Evolutionary conservation across 1,140 invertebrate genomes (phyloP), one percentile per base, ranked within the genome.

Genomic region (Papilio polyxenes): DNA sequence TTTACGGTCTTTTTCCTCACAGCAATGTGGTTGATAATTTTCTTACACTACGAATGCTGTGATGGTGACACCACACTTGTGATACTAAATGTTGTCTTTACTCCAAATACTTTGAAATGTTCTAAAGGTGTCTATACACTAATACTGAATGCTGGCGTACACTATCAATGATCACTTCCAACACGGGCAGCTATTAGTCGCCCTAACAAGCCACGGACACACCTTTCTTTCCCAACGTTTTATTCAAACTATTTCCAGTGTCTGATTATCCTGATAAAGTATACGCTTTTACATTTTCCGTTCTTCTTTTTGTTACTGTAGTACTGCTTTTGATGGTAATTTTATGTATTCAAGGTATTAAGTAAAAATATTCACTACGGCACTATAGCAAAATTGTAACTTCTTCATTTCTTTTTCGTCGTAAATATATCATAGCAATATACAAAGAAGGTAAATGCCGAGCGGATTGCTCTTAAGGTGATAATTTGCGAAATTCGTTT

Each of bases 151-250:
- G 23, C n/a, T 10, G 37, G 76, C 9, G 78, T 80, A 40, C 17
- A 48, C 75, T 78, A 80, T 80, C 78, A 17, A 11, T 0, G 78
- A 80, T 80, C 74, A 72, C 62, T 76, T 69, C 13, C 74, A 82
- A 77, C 78, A 80, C 78, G 9, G 59, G 78, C 78, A 69, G 53
- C 81, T 77, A 82, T 78, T 82, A 82, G 81, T 59, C 75, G 75
- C 40, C 51, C 75, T 82, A 82, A 82, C 75, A 77, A 82, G 75
- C 56, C 51, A 17, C 49, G 48, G 59, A 82, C 59, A 80, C 78
- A 80, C 78, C 78, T 80, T 37, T 59, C 31, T 62, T 80, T 49
- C 69, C 17, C 40, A 20, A 72, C n/a, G 53, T 80, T 80, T 69
- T 80, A 80, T 80, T 80, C 69, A 48, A n/a, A 69, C 78, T 69